Base-by-base conservation (phyloP, 2,797 vertebrate species). In the Gobionotothen gibberifrons region DNA sequence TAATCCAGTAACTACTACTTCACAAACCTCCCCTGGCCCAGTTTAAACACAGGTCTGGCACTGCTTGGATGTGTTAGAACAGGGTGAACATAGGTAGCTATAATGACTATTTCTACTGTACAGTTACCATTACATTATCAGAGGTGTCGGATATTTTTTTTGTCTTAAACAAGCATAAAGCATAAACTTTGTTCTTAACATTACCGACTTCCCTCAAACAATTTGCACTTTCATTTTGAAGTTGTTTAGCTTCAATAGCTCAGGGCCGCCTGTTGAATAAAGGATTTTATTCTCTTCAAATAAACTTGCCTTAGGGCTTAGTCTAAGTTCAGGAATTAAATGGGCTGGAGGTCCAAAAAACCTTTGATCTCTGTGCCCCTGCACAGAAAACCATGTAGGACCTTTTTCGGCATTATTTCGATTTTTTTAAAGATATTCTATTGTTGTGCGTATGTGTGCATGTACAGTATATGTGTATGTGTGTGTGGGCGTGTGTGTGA, bases 401-500 rank as follows among this genome's bases (percentile, higher is more conserved):
- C 26, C 32, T 9, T 36, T 36, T 36, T 36, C 8, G 8, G 36
- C 32, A 1, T 36, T 36, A 36, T 36, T 36, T 36, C 32, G 32
- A 36, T 36, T 36, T 36, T 36, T 36, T 21, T 32, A 32, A 32
- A 32, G 32, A 32, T 32, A 32, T 32, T 32, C 32, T 32, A 32
- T 32, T 32, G 32, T 32, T 32, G 32, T 36, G 32, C 2, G 32
- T 36, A 32, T 36, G 32, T 36, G 32, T 36, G 32, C 2, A 2
- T 36, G 26, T 26, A 5, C 3, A 26, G 65, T 57, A 47, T 52
- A 59, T 59, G 77, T 64, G 57, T 6, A 29, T 36, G 29, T 60
- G 54, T 72, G 72, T 71, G 36, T 59, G 53, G 48, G 66, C 56
- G 49, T 52, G 56, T 65, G 78, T 62, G 58, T 69, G 80, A 3